Base-by-base conservation (phyloP, 1,140 invertebrate genomes). In the Camponotus pennsylvanicus region DNA sequence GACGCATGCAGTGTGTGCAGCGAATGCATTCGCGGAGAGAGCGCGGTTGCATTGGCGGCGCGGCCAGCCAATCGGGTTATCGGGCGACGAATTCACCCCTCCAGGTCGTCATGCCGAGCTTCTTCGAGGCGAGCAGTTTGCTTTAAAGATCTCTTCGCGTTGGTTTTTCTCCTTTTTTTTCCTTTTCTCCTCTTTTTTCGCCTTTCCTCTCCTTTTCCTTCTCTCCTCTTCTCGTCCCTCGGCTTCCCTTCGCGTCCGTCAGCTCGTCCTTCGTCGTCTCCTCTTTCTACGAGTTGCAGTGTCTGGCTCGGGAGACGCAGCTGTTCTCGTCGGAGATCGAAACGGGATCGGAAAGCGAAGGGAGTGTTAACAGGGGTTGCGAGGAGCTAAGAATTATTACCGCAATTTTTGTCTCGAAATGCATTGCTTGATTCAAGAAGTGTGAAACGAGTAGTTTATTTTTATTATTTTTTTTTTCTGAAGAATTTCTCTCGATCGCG, bases 61-160 rank as follows among this genome's bases (percentile, higher is more conserved):
- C 80, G 63, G 73, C 89, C 89, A 91, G 85, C 94, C 93, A 94
- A 94, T 94, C 92, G 92, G 91, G 87, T 93, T 92, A 92, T 89
- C 88, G 91, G 83, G 79, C 91, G 91, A 93, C 86, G 89, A 92
- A 93, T 92, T 91, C 92, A 92, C 87, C 90, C 93, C 93, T 92
- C 93, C 92, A 91, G 78, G 21, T 80, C 77, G 85, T 69, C 66
- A 71, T 66, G 57, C 67, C 85, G 79, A 86, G 86, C 91, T 87
- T 87, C 32, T 79, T 79, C 91, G 92, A 93, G 90, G 82, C 90
- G 92, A 92, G 90, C 92, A 90, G 92, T 94, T 93, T 93, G 90
- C 92, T 93, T 92, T 92, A 92, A 93, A 91, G 92, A 93, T 93
- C 92, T 92, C 88, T 18, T 52, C 87, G 89, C 70, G 73, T 78